Base-by-base conservation (phyloP, 2,113 vertebrate species). In the Oxygymnocypris stewartii region DNA sequence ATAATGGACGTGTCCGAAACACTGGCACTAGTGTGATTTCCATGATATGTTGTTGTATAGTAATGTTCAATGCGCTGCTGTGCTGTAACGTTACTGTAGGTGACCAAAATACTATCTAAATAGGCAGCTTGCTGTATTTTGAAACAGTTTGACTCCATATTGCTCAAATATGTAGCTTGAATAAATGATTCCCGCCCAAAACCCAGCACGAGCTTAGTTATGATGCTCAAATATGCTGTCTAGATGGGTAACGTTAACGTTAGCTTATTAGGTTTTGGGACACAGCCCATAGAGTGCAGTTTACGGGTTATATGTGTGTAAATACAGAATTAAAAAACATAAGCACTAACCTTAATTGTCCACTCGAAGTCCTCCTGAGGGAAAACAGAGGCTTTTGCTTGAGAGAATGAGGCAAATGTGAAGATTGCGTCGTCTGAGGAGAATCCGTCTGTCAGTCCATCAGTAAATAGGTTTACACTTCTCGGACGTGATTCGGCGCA, bases 381-480 rank as follows among this genome's bases (percentile, higher is more conserved):
- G 20, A 14, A 25, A 74, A 42, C 57, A 23, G 25, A 12, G 44
- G 28, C 16, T 82, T 51, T 51, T 6, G 3, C 23, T 59, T 54
- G 18, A 54, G 49, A 25, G 31, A 84, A 59, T 5, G 47, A 25
- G 12, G 31, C 11, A 2, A 74, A 37, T 9, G 65, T 84, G 49
- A 54, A 57, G 82, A 84, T 74, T 84, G 69, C 69, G 82, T 84
- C 82, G 82, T 84, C 82, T 40, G 69, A 40, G 11, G 51, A 42
- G 82, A 59, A 84, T 74, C 69, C 69, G 69, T 40, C 49, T 84
- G 82, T 84, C 82, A 84, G 69, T 84, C 69, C 82, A 84, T 74
- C 69, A 61, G 82, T 59, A 42, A 73, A 84, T 5, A n/a, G 82
- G 82, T 84, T 84, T 59, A 74, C 57, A 74, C 82, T 74, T 59